Percentiles rank a stretch among this genome's conserved stretches.
These are phyloP conservation scores for Microctonus brassicae DNA, from an alignment of 2,888 invertebrate genomes.

Conservation along the genomic window DNA sequence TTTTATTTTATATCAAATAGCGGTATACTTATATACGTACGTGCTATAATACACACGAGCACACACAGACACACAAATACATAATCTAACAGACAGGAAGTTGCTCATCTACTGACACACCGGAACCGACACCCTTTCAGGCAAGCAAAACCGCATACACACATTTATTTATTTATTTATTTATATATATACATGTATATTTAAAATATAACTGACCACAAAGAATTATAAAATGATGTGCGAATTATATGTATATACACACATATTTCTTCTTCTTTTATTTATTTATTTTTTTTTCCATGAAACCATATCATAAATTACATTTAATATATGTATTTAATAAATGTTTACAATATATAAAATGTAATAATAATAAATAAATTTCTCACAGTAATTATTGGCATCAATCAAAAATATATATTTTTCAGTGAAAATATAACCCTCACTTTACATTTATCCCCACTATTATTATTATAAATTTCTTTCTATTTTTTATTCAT, in stretches of 20 bases:
- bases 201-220: not conserved
- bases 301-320: not conserved
- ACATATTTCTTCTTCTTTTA: not conserved
- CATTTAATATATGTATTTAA: not conserved
- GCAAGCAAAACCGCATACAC: slow-evolving; percentile 11
- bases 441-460: not conserved
- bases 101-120: slow-evolving; percentile 13
- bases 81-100: slow-evolving; percentile 15
- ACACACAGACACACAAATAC: not conserved
- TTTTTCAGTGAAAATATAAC: not conserved
- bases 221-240: not conserved
- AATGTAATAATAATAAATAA: not conserved
- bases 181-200: not conserved
- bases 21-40: slow-evolving; percentile 6
- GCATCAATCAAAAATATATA: not conserved
- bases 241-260: too few species aligned
- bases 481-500: not conserved
- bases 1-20: slow-evolving; percentile 19
- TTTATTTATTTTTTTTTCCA: too few species aligned
- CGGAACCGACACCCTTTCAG: slow-evolving; percentile 26
- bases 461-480: not conserved
- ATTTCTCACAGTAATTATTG: not conserved
- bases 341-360: not conserved
- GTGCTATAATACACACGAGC: too few species aligned
- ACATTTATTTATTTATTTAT: not conserved